A percentile compares a stretch with the other conserved stretches of the same genome.
Evolutionary conservation across 1,140 invertebrate species (phyloP).

Genomic region (Drosophila sturtevanti): DNA sequence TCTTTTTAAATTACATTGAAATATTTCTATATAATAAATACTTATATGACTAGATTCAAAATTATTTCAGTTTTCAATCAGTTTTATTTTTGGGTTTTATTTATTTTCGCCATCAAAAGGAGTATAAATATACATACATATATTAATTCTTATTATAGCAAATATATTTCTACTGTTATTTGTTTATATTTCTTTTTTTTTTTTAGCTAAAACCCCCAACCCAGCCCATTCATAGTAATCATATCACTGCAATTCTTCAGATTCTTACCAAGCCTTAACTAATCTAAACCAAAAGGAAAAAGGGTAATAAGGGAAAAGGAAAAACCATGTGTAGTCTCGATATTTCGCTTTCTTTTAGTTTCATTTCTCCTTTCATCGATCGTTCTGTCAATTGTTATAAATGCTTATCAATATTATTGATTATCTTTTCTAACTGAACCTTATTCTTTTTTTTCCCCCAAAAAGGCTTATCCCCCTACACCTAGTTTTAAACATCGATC

Average conservation of each 20-base stretch:
- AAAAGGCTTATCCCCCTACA: not conserved
- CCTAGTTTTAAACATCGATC: not conserved
- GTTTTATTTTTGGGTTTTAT: not conserved
- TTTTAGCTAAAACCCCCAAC: not conserved
- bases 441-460: too few species aligned
- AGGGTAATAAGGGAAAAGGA: not conserved
- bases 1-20: not conserved
- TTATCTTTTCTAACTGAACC: not conserved
- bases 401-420: constrained; percentile 7
- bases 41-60: not conserved
- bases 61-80: constrained; percentile 3
- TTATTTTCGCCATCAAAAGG: not conserved
- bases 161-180: not conserved
- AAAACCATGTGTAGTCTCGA: not conserved
- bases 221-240: constrained; percentile 1
- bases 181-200: not conserved
- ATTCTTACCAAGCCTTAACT: constrained; percentile 2
- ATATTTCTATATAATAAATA: constrained; percentile 1
- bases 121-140: constrained; percentile 1
- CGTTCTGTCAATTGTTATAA: not conserved
- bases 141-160: not conserved
- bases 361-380: not conserved
- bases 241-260: not conserved
- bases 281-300: not conserved
- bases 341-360: not conserved